Conservation (phyloP, 2,113 vertebrate genomes). For the Dicentrarchus labrax region DNA sequence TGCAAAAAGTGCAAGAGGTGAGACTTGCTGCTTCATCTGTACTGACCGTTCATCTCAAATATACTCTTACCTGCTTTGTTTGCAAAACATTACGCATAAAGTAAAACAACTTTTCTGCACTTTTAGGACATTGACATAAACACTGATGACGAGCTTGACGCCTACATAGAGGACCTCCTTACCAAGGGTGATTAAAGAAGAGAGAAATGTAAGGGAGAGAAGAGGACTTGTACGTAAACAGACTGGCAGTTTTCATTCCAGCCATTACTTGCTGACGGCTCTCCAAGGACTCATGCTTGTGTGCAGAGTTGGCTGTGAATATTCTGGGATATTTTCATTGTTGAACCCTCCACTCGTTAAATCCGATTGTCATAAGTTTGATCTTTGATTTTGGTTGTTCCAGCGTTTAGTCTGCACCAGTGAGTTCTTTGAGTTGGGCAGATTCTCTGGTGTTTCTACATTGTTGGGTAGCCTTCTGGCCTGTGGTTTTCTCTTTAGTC, state of each 20-base stretch:
- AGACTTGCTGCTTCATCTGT: neutral
- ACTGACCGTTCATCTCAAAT: neutral
- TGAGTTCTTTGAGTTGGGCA: conserved; percentile 20
- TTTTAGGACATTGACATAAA: conserved; percentile 98
- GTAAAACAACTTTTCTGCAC: conserved; percentile 17
- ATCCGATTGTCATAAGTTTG: conserved; percentile 31
- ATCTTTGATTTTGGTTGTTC: conserved; percentile 21
- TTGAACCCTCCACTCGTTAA: conserved; percentile 42
- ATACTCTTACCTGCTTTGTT: neutral
- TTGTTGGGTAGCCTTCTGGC: conserved; percentile 36
- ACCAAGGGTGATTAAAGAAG: conserved; percentile 91
- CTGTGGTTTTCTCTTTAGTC: conserved; percentile 63
- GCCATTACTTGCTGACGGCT: neutral
- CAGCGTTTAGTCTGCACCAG: conserved; percentile 9
- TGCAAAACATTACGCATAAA: neutral
- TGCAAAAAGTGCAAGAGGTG: conserved; percentile 99
- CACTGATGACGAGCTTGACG: conserved; percentile 97
- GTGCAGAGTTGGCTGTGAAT: conserved; percentile 40
- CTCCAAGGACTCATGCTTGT: conserved; percentile 26
- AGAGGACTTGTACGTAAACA: conserved; percentile 40
- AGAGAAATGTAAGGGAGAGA: conserved; percentile 11
- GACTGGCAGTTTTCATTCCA: conserved; percentile 28
- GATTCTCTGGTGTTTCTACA: conserved; percentile 44
- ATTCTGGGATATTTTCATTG: conserved; percentile 37
- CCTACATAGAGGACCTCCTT: conserved; percentile 98